A percentile compares a stretch with the other conserved stretches of the same genome.
These are phyloP conservation scores for Hafferia zeledoni DNA, from an alignment of 2,797 vertebrate species.

Conservation along the genomic window DNA sequence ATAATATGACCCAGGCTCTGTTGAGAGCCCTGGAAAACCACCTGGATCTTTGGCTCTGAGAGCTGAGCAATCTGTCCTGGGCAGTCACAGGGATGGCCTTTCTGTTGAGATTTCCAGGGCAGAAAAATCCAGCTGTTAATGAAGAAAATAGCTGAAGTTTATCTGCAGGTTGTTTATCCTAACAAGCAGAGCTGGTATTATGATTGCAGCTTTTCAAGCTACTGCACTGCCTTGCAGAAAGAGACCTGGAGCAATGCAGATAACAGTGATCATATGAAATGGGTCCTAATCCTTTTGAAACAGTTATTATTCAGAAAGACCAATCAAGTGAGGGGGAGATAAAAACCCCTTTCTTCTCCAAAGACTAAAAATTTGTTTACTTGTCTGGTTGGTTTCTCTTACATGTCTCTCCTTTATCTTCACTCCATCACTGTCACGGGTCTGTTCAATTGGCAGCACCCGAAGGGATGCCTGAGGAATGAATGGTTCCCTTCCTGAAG, in stretches of 20 bases:
- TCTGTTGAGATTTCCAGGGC: constrained; percentile 8
- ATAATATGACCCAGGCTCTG: not conserved
- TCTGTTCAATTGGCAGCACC: not conserved
- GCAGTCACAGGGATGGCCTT: not conserved
- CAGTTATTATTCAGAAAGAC: not conserved
- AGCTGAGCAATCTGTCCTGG: not conserved
- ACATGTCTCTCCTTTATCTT: not conserved
- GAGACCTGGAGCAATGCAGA: not conserved
- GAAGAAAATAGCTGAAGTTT: not conserved
- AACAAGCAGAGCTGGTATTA: not conserved
- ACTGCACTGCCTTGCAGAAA: not conserved
- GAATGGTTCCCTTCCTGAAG: not conserved
- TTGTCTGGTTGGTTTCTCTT: not conserved
- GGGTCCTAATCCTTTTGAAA: not conserved
- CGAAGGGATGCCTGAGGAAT: not conserved
- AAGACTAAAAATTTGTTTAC: not conserved
- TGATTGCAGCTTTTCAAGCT: not conserved
- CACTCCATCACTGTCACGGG: not conserved
- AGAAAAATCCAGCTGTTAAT: not conserved
- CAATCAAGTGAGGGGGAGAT: not conserved
- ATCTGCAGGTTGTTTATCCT: not conserved
- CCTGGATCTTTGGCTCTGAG: not conserved
- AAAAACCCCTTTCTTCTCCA: not conserved
- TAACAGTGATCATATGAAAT: not conserved
- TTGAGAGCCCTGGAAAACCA: constrained; percentile 10